Evolutionary conservation across 1,140 invertebrate genomes (phyloP).

Genomic region (Calephelis nemesis): DNA sequence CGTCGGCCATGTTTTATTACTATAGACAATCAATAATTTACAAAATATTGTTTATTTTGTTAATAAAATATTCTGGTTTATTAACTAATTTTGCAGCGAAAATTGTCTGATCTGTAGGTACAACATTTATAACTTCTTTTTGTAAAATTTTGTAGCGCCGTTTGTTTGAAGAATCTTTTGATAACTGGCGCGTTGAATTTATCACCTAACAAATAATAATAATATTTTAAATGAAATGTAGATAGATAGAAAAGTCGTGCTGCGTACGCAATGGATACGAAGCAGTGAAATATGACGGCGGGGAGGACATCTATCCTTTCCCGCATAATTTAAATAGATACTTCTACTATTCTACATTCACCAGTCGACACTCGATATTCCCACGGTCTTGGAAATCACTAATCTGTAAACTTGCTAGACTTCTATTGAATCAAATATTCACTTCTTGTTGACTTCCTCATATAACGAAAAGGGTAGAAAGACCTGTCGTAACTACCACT

Average conservation of each 20-base stretch:
- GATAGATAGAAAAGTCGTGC: neutral
- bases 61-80: neutral
- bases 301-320: constrained; percentile 12
- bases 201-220: neutral
- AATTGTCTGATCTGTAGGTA: neutral
- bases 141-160: too few relatives aligned
- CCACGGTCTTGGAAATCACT: constrained; percentile 11
- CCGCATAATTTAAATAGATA: constrained; percentile 12
- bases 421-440: neutral
- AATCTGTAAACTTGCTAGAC: constrained; percentile 1
- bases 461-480: too few relatives aligned
- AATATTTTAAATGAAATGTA: neutral
- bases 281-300: constrained; percentile 14
- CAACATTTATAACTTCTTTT: too few relatives aligned
- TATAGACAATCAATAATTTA: constrained; percentile 10
- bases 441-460: too few relatives aligned
- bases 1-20: constrained; percentile 12
- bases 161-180: too few relatives aligned
- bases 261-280: neutral
- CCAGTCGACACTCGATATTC: constrained; percentile 13
- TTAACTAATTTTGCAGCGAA: constrained; percentile 4
- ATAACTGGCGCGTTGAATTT: neutral
- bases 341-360: constrained; percentile 1
- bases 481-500: too few relatives aligned
- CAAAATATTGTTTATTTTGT: constrained; percentile 13